These are phyloP conservation scores for Zapornia atra DNA, from an alignment of 2,113 vertebrate species.

Conservation along the genomic window DNA sequence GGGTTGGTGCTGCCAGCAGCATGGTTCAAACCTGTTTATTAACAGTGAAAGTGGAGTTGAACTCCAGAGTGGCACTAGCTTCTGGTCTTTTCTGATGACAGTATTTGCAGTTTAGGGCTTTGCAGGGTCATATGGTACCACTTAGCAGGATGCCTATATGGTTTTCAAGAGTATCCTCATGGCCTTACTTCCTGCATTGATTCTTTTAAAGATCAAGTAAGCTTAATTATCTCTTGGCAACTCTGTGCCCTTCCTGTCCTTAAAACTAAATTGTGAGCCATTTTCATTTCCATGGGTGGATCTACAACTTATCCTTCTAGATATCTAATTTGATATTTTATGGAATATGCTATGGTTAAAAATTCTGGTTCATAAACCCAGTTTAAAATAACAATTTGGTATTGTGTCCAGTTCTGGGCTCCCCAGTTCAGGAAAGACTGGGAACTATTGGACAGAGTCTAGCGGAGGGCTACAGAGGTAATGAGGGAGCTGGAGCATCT, in stretches of 20 bases:
- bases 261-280: not conserved
- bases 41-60: not conserved
- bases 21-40: not conserved
- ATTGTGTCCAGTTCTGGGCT: too few relatives aligned
- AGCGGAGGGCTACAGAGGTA: too few relatives aligned
- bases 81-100: not conserved
- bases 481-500: too few relatives aligned
- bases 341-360: not conserved
- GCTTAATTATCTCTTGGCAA: not conserved
- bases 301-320: not conserved
- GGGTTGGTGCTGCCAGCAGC: not conserved
- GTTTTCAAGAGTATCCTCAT: not conserved
- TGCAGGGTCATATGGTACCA: not conserved
- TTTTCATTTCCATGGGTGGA: not conserved
- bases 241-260: not conserved
- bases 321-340: not conserved
- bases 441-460: too few relatives aligned
- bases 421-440: too few relatives aligned
- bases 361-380: not conserved
- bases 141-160: not conserved
- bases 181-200: not conserved
- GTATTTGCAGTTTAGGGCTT: not conserved
- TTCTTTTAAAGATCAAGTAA: conserved; percentile 29
- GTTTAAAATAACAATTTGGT: not conserved
- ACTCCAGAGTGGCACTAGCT: not conserved